These are phyloP conservation scores for Eupeodes corollae DNA, from an alignment of 1,140 invertebrate species.

Conservation along the genomic window DNA sequence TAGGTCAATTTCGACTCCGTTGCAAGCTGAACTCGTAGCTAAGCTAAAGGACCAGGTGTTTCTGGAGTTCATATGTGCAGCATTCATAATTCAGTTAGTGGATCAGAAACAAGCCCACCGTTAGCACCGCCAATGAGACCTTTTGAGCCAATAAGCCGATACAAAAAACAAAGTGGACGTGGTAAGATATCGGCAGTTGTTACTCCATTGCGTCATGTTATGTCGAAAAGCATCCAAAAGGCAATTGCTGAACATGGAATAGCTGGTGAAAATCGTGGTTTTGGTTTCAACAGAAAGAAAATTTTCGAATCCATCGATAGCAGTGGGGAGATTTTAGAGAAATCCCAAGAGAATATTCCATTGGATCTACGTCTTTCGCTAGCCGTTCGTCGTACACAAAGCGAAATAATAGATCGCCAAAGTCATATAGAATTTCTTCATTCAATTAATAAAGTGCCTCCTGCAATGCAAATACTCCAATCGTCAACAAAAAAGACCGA, in stretches of 20 bases:
- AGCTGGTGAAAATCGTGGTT: background rate
- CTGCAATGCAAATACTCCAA: conserved; percentile 11
- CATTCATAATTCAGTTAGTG: conserved; percentile 16
- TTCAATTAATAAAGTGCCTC: background rate
- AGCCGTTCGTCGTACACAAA: conserved; percentile 23
- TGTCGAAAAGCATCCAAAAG: conserved; percentile 36
- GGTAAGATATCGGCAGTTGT: conserved; percentile 23
- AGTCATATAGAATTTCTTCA: conserved; percentile 1
- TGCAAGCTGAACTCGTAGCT: conserved; percentile 23
- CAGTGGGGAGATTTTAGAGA: background rate
- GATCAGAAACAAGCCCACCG: conserved; percentile 17
- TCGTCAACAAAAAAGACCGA: conserved; percentile 24
- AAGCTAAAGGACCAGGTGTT: conserved; percentile 27
- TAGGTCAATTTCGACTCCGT: conserved; percentile 27
- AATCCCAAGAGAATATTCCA: background rate
- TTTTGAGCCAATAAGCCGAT: conserved; percentile 5
- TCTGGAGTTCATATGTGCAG: conserved; percentile 23
- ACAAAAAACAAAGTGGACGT: conserved; percentile 15
- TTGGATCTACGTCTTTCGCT: conserved; percentile 27
- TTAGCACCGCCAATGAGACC: background rate
- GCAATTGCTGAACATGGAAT: conserved; percentile 30
- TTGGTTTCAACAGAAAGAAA: conserved; percentile 4
- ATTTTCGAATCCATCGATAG: conserved; percentile 19
- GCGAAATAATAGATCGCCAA: conserved; percentile 3
- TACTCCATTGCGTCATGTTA: conserved; percentile 29